Evolutionary conservation across 23 tunicate genomes (phyloP), one percentile per base, ranked within the genome.

Genomic region (Styela plicata): DNA sequence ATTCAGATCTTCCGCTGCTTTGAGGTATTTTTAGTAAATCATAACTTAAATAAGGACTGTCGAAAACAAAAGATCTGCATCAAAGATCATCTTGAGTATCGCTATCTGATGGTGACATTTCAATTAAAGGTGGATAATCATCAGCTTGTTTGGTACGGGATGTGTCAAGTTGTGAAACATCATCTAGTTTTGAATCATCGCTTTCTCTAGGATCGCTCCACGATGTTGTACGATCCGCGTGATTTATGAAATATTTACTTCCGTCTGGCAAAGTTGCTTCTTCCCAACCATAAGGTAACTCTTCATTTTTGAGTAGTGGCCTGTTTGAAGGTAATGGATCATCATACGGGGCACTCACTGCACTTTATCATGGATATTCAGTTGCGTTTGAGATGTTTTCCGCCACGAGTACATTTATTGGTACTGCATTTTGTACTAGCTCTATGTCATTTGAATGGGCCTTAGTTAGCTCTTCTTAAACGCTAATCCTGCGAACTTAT

Each of bases 281-380:
- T 74, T 89, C 94, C 94, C 94, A 89, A 1, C 94, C 94, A 63
- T 69, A 80, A 5, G 94, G 94, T 52, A 89, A 37, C 20, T 82
- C 86, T 31, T 87, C 79, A 2, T 53, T 16, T n/a, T 74, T 34
- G 31, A 86, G 36, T 17, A 27, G 30, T 0, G 71, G 71, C 0
- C 71, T 67, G 71, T 67, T 25, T 5, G 31, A 18, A 25, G 19
- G 30, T 13, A 67, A n/a, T n/a, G n/a, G n/a, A n/a, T n/a, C n/a
- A n/a, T n/a, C n/a, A n/a, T n/a, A n/a, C n/a, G n/a, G n/a, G n/a
- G n/a, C n/a, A n/a, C n/a, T n/a, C n/a, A n/a, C n/a, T n/a, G n/a
- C n/a, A n/a, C n/a, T n/a, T n/a, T n/a, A n/a, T n/a, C n/a, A n/a
- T n/a, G n/a, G n/a, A n/a, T n/a, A n/a, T n/a, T n/a, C n/a, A n/a